Conservation (phyloP, 1,140 invertebrate genomes). For the Globodera rostochiensis region DNA sequence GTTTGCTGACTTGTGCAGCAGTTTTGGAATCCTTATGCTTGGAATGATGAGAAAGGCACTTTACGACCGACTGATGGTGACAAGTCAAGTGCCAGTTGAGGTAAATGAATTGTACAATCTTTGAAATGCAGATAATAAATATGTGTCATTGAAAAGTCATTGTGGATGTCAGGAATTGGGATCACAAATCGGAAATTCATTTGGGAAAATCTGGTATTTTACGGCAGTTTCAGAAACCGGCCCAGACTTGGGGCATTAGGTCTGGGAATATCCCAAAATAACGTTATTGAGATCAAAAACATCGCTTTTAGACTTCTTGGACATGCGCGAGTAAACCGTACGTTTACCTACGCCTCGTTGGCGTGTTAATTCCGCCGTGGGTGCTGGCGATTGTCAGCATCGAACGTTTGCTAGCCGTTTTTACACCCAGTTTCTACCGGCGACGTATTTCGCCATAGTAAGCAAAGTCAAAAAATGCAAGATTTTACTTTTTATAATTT, state of each 20-base stretch:
- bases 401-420: background rate
- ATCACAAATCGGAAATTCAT: too few relatives aligned
- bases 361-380: background rate
- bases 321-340: background rate
- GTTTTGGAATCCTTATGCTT: background rate
- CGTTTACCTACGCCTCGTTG: background rate
- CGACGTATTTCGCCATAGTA: background rate
- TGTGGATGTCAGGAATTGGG: too few relatives aligned
- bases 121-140: too few relatives aligned
- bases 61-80: background rate
- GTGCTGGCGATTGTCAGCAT: background rate
- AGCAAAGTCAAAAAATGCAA: background rate
- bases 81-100: background rate
- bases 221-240: too few relatives aligned
- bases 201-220: too few relatives aligned
- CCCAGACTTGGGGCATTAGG: too few relatives aligned
- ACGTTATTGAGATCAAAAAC: too few relatives aligned
- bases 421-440: background rate
- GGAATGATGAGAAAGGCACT: background rate
- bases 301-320: background rate
- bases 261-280: too few relatives aligned
- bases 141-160: too few relatives aligned
- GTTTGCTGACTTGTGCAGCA: background rate
- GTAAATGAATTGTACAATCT: background rate
- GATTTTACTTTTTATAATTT: background rate